A percentile compares a stretch with the other conserved stretches of the same genome.
Evolutionary conservation across 2,113 vertebrate genomes (phyloP).

Genomic region (Channa argus): DNA sequence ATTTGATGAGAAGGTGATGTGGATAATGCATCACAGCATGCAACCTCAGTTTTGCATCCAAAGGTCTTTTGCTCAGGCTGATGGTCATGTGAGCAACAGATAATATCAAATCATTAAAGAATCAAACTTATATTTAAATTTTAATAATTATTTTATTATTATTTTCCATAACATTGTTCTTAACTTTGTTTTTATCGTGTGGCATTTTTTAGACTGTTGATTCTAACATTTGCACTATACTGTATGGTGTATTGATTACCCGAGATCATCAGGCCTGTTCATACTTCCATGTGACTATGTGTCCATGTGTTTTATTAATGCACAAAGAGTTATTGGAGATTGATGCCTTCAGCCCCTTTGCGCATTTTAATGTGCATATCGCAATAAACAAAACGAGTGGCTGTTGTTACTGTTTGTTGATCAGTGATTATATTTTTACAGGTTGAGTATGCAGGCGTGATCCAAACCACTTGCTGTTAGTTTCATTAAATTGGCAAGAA

Average conservation of each 20-base stretch:
- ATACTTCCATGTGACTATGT: background rate
- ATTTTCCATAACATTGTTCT: no score
- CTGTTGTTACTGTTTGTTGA: no score
- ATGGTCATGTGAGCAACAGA: background rate
- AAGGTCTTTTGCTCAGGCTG: no score
- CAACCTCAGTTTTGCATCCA: conserved; percentile 7
- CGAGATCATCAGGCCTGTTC: no score
- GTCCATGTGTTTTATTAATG: background rate
- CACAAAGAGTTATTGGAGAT: background rate
- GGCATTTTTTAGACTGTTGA: no score
- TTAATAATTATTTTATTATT: no score
- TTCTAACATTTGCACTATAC: no score
- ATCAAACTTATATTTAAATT: no score
- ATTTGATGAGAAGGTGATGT: conserved; percentile 54
- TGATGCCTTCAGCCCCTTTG: background rate
- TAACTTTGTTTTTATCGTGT: no score
- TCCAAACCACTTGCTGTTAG: no score
- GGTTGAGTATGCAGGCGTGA: background rate
- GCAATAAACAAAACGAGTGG: no score
- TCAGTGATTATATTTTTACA: background rate
- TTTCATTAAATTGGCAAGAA: background rate
- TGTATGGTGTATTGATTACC: no score
- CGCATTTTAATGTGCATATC: background rate
- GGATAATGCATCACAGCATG: conserved; percentile 20
- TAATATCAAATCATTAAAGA: background rate